Conservation (phyloP, 2,113 vertebrate genomes). For the Trinectes maculatus region DNA sequence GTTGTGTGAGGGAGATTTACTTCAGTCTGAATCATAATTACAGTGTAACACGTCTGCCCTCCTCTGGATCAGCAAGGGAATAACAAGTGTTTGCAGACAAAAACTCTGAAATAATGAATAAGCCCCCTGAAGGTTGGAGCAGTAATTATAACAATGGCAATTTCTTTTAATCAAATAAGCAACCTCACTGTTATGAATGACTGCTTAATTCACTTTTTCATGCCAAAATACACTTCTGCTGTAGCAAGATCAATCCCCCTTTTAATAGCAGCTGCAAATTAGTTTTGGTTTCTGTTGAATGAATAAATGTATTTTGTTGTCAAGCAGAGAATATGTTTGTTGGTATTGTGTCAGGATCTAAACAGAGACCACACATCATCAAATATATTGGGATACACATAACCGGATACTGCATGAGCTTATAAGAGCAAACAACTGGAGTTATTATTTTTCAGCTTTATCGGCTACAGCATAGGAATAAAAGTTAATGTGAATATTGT, state of each 20-base stretch:
- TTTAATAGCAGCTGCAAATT: constrained; percentile 54
- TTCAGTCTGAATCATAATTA: constrained; percentile 24
- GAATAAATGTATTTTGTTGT: constrained; percentile 58
- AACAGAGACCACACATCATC: constrained; percentile 13
- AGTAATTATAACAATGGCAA: constrained; percentile 30
- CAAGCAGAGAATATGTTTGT: constrained; percentile 39
- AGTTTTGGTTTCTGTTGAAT: constrained; percentile 64
- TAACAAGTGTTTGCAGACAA: constrained; percentile 23
- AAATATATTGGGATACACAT: constrained; percentile 6
- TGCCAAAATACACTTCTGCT: constrained; percentile 31
- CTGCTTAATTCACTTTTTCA: constrained; percentile 44
- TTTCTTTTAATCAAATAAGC: constrained; percentile 54
- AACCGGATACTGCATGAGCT: neutral
- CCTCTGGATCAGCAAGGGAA: constrained; percentile 61
- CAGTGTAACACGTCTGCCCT: constrained; percentile 65
- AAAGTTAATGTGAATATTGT: neutral
- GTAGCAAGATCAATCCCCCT: constrained; percentile 49
- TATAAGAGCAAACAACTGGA: neutral
- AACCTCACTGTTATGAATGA: constrained; percentile 32
- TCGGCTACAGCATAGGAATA: neutral
- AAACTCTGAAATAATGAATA: constrained; percentile 35
- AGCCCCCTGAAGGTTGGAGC: constrained; percentile 34
- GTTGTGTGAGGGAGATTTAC: constrained; percentile 36
- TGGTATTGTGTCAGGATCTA: constrained; percentile 10
- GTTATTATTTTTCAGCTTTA: neutral